These are phyloP conservation scores for Trachops cirrhosus DNA, from an alignment of 2,797 vertebrate species.

Conservation along the genomic window DNA sequence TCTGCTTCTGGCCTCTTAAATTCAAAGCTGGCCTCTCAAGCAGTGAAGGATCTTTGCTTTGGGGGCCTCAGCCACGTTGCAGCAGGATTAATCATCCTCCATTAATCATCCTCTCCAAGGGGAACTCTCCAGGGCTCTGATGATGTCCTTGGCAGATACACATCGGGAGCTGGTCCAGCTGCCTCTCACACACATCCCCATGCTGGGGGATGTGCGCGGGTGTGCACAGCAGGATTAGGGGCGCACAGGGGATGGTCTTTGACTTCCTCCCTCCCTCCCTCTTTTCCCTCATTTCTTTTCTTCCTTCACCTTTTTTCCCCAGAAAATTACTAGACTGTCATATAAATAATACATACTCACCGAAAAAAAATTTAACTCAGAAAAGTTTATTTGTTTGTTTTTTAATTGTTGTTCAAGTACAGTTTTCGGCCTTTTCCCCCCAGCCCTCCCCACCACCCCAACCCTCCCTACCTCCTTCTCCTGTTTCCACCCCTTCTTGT, in stretches of 20 bases:
- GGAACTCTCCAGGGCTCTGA: neutral
- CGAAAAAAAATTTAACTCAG: neutral
- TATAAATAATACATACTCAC: neutral
- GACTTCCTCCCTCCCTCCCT: neutral
- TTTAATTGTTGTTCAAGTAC: no score
- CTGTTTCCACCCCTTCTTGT: no score
- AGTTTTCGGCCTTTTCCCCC: no score
- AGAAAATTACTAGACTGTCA: neutral
- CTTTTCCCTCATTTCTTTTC: neutral
- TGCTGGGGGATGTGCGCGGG: neutral
- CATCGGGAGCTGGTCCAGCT: neutral
- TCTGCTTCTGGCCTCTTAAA: neutral
- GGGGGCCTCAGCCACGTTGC: neutral
- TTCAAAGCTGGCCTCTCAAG: slow-evolving; percentile 1
- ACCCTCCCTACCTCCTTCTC: no score
- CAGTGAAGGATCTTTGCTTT: neutral
- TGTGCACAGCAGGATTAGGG: neutral
- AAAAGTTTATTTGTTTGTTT: no score
- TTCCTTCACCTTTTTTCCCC: no score
- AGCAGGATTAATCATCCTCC: neutral
- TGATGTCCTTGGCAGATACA: neutral
- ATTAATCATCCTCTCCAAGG: neutral
- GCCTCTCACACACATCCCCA: fast-evolving
- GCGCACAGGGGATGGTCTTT: neutral
- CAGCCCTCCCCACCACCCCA: no score